Evolutionary conservation across 2,113 vertebrate species (phyloP).

Genomic region (Anolis carolinensis): DNA sequence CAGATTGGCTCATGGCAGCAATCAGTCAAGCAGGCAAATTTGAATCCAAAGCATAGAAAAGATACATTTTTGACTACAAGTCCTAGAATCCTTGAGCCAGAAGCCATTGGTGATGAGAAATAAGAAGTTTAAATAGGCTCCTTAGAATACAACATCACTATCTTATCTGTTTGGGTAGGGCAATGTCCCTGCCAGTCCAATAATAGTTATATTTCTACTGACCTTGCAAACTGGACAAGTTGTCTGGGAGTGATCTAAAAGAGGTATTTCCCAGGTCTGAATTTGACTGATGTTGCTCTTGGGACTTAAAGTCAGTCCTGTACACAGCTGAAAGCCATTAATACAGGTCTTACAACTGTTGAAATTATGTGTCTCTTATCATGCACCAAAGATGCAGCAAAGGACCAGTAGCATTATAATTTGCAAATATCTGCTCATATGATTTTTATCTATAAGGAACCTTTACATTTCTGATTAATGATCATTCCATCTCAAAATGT

Average conservation of each 20-base stretch:
- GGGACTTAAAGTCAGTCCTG: not conserved
- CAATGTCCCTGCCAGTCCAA: no score
- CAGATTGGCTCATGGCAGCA: no score
- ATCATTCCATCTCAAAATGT: not conserved
- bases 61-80: no score
- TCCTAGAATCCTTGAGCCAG: no score
- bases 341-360: not conserved
- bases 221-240: not conserved
- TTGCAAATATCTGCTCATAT: slow-evolving; percentile 3
- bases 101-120: no score
- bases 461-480: not conserved
- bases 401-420: not conserved
- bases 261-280: not conserved
- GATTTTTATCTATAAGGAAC: not conserved
- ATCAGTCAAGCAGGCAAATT: no score
- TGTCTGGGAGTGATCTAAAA: not conserved
- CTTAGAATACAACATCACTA: no score
- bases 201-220: no score
- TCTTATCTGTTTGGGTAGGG: no score
- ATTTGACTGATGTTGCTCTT: not conserved
- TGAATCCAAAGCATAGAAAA: no score
- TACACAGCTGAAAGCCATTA: not conserved
- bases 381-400: not conserved
- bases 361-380: not conserved
- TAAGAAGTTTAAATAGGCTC: no score